Evolutionary conservation across 2,888 invertebrate species (phyloP), one percentile per base, ranked within the genome.

Genomic region (Phytoseiulus persimilis): DNA sequence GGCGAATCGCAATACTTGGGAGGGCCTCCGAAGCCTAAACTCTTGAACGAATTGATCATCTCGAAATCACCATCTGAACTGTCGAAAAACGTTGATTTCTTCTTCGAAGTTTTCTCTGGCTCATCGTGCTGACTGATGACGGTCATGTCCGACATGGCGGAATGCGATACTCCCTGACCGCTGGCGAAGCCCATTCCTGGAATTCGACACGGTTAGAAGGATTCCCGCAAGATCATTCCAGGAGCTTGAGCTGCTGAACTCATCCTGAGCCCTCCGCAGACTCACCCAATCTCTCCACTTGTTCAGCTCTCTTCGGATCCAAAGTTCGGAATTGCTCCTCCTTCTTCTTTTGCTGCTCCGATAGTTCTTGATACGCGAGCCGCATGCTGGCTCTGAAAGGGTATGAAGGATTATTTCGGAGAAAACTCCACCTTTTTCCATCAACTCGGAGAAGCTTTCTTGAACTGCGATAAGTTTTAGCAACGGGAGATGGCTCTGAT

Each of bases 251-350:
- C 14, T 14, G 6, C 46, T 46, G 14, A 14, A 6, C 9, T 46
- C 9, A 11, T 46, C 9, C 46, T 11, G 6, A 14, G 46, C 46
- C 46, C 14, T 46, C 46, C 6, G 31, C 1, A 32, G 32, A 84
- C 96, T 98, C 98, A 92, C 98, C 99, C 89, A 99, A 95, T 89
- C 99, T 94, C 93, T 98, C 98, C 92, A 96, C 94, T 93, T 97
- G 96, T 91, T 95, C 95, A 1, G 96, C 96, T 93, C 97, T 98
- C 91, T 95, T 94, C 0, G 96, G 96, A 93, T 97, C 96, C 90
- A 95, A 93, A 89, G 94, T 94, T 92, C 95, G 95, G 90, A 96
- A 92, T 92, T 95, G 95, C 90, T 95, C 95, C 91, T 96, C 95
- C 90, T 95, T 94, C 92, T 95, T 95, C 91, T 93, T 92, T 91